Evolutionary conservation across 2,888 invertebrate genomes (phyloP), one percentile per base, ranked within the genome.

Genomic region (Proisotoma minuta): DNA sequence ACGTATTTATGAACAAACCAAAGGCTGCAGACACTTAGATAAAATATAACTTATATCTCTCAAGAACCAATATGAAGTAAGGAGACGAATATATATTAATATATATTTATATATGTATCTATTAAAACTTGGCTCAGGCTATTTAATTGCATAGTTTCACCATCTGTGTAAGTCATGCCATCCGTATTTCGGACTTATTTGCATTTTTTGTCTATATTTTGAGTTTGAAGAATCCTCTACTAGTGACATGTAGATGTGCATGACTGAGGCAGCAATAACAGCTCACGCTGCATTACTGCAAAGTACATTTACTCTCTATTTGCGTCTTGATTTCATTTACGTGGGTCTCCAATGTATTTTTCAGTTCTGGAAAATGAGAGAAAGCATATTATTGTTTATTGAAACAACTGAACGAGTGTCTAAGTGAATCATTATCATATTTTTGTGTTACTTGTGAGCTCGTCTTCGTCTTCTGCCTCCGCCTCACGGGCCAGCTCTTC

Each of bases 401-500:
- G 34, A 34, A 34, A 34, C 15, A 10, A 15, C 15, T 34, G 34
- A 34, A 34, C 34, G 34, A 10, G 8, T 34, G 8, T 34, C 15
- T 34, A 10, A 10, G 34, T 15, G 34, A 34, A 34, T 10, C 15
- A 10, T 34, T 34, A 15, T 34, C 8, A 34, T 34, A 34, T 34
- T 34, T 34, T 34, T 34, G 34, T 34, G 43, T 34, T 73, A 94
- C 94, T 94, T 79, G 94, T 94, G 82, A 94, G 91, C 81, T 94
- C 94, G 77, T 94, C 94, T 82, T 95, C 90, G 79, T 94, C 93
- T 78, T 89, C 93, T 57, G 89, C 89, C 80, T 95, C 95, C 51
- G 95, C 96, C 79, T 98, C 98, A 50, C 93, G 89, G 63, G 97
- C 97, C 76, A 98, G 81, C 78, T 97, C 97, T 79, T 96, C 97